Evolutionary conservation across 2,797 vertebrate species (phyloP).

Genomic region (Chaenodraco wilsoni): DNA sequence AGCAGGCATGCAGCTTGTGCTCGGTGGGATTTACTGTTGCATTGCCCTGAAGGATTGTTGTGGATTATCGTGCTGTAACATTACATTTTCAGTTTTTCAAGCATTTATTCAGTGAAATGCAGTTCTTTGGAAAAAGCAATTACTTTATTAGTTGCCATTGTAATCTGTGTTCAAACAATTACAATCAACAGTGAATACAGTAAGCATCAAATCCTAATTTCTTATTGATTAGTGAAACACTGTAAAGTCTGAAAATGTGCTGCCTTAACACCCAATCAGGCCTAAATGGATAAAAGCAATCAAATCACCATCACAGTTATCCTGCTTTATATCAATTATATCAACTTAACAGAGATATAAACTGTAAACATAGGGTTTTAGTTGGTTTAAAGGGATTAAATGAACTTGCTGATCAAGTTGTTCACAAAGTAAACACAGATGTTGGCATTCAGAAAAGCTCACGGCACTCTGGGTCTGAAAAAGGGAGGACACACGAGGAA

Average conservation of each 20-base stretch:
- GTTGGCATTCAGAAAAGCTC: conserved; percentile 1
- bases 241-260: no score
- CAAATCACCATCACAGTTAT: not conserved
- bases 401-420: not conserved
- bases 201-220: not conserved
- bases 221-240: not conserved
- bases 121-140: no score
- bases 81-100: conserved; percentile 3
- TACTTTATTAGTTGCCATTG: not conserved
- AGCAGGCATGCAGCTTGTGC: not conserved
- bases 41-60: not conserved
- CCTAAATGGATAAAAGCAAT: not conserved
- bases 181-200: not conserved
- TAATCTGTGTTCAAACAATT: not conserved
- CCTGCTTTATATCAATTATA: not conserved
- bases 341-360: not conserved
- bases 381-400: not conserved
- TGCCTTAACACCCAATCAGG: not conserved
- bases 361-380: not conserved
- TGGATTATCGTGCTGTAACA: conserved; percentile 6
- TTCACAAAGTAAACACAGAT: not conserved
- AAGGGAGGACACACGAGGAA: conserved; percentile 38
- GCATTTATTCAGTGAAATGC: not conserved
- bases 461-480: conserved; percentile 24
- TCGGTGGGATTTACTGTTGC: not conserved